A percentile compares a stretch with the other conserved stretches of the same genome.
Evolutionary conservation across 92 coral and sea anemone species (phyloP).

Genomic region (Paramuricea clavata): DNA sequence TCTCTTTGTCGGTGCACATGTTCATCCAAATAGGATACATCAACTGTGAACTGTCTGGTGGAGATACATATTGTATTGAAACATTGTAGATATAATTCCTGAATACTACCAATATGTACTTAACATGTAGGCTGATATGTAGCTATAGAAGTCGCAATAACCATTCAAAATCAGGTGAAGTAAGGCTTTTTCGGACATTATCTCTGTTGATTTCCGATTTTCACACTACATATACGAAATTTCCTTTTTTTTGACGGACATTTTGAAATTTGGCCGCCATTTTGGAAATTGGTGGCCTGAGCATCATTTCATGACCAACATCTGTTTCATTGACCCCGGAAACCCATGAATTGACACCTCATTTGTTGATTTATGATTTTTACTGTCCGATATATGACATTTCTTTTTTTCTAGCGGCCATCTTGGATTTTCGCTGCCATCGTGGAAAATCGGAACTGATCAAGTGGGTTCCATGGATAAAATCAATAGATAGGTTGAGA

Average conservation of each 20-base stretch:
- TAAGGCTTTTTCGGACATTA: too few species aligned
- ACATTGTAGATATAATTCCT: background rate
- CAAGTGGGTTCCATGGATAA: constrained; percentile 15
- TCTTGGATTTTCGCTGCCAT: constrained; percentile 6
- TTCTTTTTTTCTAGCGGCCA: background rate
- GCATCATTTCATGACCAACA: background rate
- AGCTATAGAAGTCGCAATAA: too few species aligned
- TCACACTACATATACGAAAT: too few species aligned
- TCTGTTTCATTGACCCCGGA: background rate
- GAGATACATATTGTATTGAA: background rate
- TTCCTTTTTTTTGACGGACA: too few species aligned
- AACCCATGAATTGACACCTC: too few species aligned
- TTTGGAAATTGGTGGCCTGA: too few species aligned
- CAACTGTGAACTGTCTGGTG: background rate
- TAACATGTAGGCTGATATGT: too few species aligned
- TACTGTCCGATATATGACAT: background rate
- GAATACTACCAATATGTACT: too few species aligned
- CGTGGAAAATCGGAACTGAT: background rate
- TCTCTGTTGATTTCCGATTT: too few species aligned
- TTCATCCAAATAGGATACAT: too few species aligned
- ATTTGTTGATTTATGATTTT: background rate
- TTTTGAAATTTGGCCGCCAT: too few species aligned
- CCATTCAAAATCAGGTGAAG: too few species aligned
- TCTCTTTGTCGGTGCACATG: constrained; percentile 36
- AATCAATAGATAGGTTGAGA: background rate